These are phyloP conservation scores for Pycnonotus jocosus DNA, from an alignment of 2,113 vertebrate genomes.

Conservation along the genomic window DNA sequence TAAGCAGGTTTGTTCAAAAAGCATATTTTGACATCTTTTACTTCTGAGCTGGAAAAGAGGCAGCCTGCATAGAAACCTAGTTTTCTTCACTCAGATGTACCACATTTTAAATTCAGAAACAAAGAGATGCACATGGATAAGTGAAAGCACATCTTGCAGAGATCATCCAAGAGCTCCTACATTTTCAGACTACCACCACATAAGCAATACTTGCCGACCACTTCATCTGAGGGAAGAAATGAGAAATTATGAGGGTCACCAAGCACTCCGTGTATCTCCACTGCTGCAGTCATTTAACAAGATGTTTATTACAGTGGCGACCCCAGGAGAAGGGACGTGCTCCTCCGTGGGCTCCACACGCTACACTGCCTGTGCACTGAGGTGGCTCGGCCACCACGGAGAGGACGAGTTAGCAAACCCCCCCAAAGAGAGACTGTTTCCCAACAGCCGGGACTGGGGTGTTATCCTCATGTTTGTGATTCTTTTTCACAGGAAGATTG, in stretches of 20 bases:
- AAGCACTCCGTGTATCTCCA: background rate
- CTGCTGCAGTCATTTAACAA: background rate
- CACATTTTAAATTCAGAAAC: conserved; percentile 65
- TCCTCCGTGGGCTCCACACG: background rate
- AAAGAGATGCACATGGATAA: conserved; percentile 61
- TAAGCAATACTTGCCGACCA: conserved; percentile 21
- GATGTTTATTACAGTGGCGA: background rate
- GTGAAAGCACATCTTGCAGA: conserved; percentile 51
- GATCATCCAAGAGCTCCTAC: conserved; percentile 28
- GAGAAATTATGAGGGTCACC: conserved; percentile 63
- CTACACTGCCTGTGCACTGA: conserved; percentile 1
- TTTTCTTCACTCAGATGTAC: conserved; percentile 45
- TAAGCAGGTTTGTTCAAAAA: background rate
- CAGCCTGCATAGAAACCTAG: conserved; percentile 51
- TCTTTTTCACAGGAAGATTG: conserved; percentile 60
- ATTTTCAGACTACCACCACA: conserved; percentile 17
- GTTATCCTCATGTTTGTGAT: conserved; percentile 62
- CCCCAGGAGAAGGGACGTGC: background rate
- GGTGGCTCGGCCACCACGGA: background rate
- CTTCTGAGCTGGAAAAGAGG: conserved; percentile 35
- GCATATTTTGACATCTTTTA: conserved; percentile 8
- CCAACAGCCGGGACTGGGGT: conserved; percentile 42
- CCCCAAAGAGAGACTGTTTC: background rate
- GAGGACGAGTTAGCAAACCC: background rate
- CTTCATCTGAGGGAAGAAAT: conserved; percentile 46